These are phyloP conservation scores for Cryptotis parvus DNA, from an alignment of 2,113 vertebrate genomes.

Conservation along the genomic window DNA sequence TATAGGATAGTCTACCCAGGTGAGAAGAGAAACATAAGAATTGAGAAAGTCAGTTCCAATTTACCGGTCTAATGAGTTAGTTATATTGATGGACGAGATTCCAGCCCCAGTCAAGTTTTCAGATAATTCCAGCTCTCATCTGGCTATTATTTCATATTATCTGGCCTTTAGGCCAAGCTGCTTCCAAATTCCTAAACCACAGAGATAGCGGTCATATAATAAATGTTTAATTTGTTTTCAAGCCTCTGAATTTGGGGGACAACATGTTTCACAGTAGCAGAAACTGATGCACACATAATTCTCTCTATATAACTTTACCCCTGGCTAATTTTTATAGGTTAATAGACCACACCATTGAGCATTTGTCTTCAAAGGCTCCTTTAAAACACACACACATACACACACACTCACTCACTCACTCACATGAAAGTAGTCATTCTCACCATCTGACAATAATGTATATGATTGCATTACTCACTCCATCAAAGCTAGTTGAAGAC, in stretches of 20 bases:
- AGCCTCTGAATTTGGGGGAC: background rate
- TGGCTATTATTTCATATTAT: background rate
- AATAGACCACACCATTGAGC: constrained; percentile 36
- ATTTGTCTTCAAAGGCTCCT: constrained; percentile 42
- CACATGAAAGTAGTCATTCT: constrained; percentile 39
- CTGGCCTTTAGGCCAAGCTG: background rate
- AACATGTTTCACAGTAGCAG: background rate
- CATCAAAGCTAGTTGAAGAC: constrained; percentile 36
- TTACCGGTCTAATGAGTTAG: background rate
- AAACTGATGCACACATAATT: background rate
- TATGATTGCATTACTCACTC: constrained; percentile 70
- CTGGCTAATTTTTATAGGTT: constrained; percentile 71
- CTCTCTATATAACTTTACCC: constrained; percentile 59
- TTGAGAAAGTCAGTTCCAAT: background rate
- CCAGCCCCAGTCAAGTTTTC: background rate
- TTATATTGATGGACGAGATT: background rate
- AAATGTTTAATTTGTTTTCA: background rate
- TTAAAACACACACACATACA: background rate
- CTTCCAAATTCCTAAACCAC: background rate
- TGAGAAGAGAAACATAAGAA: background rate
- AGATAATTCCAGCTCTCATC: background rate
- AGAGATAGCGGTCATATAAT: background rate
- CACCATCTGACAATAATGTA: constrained; percentile 75
- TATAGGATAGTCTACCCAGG: background rate
- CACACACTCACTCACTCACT: constrained; percentile 6